Conservation (phyloP, 2,888 invertebrate genomes). For the Osedax fenrisi region DNA sequence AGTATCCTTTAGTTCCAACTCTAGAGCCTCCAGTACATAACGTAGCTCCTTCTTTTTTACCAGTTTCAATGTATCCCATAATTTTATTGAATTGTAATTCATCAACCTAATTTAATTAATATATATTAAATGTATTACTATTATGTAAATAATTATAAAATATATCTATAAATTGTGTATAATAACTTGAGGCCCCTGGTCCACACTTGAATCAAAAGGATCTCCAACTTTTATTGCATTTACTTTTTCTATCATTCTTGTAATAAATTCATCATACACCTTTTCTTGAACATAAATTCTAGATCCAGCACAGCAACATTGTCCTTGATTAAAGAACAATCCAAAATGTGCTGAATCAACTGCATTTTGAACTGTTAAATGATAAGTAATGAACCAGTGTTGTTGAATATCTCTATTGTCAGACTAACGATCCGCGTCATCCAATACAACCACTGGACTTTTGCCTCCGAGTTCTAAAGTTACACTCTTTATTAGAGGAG, state of each 20-base stretch:
- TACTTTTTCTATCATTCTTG: constrained; percentile 63
- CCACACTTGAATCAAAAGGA: constrained; percentile 60
- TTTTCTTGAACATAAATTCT: constrained; percentile 76
- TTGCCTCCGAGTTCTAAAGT: constrained; percentile 86
- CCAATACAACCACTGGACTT: constrained; percentile 76
- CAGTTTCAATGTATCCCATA: constrained; percentile 63
- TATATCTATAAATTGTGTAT: not conserved
- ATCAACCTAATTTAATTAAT: constrained; percentile 47
- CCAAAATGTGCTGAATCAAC: constrained; percentile 58
- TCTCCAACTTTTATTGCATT: constrained; percentile 66
- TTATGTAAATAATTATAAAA: too few relatives aligned
- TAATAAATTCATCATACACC: constrained; percentile 82
- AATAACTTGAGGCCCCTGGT: constrained; percentile 74
- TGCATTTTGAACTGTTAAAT: too few relatives aligned
- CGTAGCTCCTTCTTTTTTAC: constrained; percentile 68
- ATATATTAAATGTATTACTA: not conserved
- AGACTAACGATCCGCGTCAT: constrained; percentile 62
- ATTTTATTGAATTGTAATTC: constrained; percentile 63
- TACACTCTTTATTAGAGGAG: constrained; percentile 69
- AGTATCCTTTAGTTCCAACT: constrained; percentile 50
- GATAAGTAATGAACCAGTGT: not conserved
- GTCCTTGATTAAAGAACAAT: constrained; percentile 83
- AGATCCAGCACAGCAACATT: constrained; percentile 82
- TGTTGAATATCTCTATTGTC: not conserved
- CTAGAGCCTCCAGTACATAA: constrained; percentile 62